Conservation (phyloP, 2,888 invertebrate genomes). For the Euproctis similis region DNA sequence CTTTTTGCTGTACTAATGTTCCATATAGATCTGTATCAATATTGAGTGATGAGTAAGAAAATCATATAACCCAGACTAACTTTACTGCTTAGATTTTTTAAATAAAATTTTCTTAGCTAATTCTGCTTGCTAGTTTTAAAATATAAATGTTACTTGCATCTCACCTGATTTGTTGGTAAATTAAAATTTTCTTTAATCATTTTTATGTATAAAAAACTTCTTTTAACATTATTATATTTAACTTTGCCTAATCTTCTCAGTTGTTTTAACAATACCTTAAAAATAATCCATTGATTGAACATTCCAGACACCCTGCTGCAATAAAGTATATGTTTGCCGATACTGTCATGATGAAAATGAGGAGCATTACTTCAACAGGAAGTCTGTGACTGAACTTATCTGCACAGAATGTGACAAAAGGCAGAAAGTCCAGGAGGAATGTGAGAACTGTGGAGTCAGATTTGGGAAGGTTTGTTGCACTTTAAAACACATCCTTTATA, state of each 20-base stretch:
- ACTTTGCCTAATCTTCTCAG: neutral
- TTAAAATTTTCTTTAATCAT: no score
- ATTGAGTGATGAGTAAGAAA: no score
- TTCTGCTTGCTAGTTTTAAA: no score
- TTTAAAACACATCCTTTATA: no score
- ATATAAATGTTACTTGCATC: no score
- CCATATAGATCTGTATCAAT: no score
- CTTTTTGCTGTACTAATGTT: no score
- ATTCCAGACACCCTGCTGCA: conserved; percentile 90
- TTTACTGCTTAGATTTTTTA: no score
- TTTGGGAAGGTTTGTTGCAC: conserved; percentile 88
- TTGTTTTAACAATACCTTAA: neutral
- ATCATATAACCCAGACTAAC: no score
- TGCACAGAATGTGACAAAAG: conserved; percentile 87
- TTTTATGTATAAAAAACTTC: no score
- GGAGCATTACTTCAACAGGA: conserved; percentile 88
- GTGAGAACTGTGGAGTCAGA: conserved; percentile 83
- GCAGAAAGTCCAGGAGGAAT: conserved; percentile 87
- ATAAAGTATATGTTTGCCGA: conserved; percentile 90
- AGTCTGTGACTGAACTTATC: conserved; percentile 87
- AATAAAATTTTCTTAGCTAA: no score
- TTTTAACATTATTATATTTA: neutral
- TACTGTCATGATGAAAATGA: conserved; percentile 94
- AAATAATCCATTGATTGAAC: neutral
- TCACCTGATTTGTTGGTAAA: no score